These are phyloP conservation scores for Telmatochromis sp. DNA, from an alignment of 2,113 vertebrate species.

Conservation along the genomic window DNA sequence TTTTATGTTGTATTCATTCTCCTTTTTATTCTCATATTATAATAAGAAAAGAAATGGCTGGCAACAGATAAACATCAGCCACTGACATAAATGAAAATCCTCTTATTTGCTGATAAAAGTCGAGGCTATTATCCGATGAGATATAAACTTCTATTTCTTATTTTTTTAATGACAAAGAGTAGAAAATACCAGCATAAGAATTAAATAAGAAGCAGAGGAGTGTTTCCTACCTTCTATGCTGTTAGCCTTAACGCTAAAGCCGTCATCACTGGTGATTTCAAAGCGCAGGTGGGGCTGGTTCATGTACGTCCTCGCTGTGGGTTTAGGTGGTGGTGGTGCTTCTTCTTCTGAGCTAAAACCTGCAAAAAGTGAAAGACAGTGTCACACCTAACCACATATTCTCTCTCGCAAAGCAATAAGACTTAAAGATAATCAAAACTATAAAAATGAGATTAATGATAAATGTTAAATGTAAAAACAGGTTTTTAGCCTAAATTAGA, in stretches of 20 bases:
- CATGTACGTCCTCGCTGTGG: conserved; percentile 62
- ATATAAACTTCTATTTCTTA: not conserved
- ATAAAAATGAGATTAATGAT: not conserved
- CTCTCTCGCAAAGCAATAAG: not conserved
- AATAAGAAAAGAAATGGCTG: not conserved
- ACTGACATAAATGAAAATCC: not conserved
- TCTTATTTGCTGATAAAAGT: not conserved
- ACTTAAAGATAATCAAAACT: not conserved
- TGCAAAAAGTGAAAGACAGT: not conserved
- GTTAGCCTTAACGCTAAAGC: conserved; percentile 82
- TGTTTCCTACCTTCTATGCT: conserved; percentile 79
- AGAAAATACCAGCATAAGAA: not conserved
- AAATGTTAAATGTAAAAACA: not conserved
- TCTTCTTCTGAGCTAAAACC: conserved; percentile 83
- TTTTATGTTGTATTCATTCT: not conserved
- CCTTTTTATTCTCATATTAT: not conserved
- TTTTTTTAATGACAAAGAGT: not conserved
- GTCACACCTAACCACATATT: not conserved
- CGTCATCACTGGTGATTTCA: conserved; percentile 87
- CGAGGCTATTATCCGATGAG: not conserved
- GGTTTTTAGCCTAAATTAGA: no score
- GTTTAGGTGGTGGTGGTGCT: conserved; percentile 51
- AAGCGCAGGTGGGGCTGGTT: conserved; percentile 81
- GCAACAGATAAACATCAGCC: not conserved
- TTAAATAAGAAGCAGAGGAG: not conserved